Base-by-base conservation (phyloP, 2,888 invertebrate species). In the Rhodophaea formosa region DNA sequence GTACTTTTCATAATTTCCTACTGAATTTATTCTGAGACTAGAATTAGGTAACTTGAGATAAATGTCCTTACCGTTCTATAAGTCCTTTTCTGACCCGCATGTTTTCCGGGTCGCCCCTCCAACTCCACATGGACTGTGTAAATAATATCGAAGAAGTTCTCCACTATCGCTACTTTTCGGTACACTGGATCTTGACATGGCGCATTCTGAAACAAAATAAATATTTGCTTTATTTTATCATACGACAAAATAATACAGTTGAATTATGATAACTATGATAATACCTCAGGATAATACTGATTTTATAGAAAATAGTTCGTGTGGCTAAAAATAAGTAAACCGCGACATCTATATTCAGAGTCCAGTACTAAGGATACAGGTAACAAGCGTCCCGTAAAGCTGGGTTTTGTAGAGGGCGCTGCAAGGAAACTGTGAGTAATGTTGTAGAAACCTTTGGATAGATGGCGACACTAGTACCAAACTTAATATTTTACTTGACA, bases 121-220 rank as follows among this genome's bases (percentile, higher is more conserved):
- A 97, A 93, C 79, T 97, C 98, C 57, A 98, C 98, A 82, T 98
- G 98, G 14, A 98, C 97, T 54, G 96, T 96, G 89, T 98, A 98
- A 77, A 98, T 98, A 65, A 98, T 98, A 81, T 98, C 97, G 83
- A 98, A 98, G 92, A 98, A 98, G 79, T 98, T 97, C 89, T 98
- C 98, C n/a, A 98, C 98, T 42, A 98, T 95, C 0, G 98, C 98
- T 51, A 98, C 98, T 82, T 97, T 96, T 76, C 98, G 95, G 86
- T 96, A 98, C 14, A 95, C 94, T 56, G 95, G 94, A 59, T 95
- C 95, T 63, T 95, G 95, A 70, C 86, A 93, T 47, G 92, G 84
- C 7, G 95, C 93, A 74, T 95, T 95, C 95, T 96, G 93, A 42
- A 93, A 94, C 81, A 84, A 88, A 75, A 70, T 64, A 71, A 76